These are phyloP conservation scores for Epizoanthus illoricatus DNA, from an alignment of 92 coral and sea anemone species.

Conservation along the genomic window DNA sequence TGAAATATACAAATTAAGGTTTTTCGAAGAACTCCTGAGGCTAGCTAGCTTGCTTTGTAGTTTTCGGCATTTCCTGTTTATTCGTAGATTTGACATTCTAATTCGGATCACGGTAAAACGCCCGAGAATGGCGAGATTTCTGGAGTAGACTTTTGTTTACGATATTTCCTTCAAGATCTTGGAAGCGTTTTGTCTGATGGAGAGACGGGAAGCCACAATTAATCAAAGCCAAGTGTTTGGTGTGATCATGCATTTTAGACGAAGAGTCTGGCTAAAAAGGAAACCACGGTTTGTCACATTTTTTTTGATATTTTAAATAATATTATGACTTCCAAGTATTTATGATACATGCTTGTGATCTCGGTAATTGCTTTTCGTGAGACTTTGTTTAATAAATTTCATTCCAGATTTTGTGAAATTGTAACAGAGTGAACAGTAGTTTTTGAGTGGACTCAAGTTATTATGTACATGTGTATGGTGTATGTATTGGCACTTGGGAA, in stretches of 20 bases:
- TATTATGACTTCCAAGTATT: too few relatives aligned
- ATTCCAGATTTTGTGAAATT: too few relatives aligned
- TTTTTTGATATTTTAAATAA: not conserved
- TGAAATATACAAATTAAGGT: not conserved
- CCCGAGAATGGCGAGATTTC: not conserved
- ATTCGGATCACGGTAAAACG: not conserved
- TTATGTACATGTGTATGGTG: too few relatives aligned
- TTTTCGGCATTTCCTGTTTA: constrained; percentile 36
- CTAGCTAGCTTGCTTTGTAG: constrained; percentile 12
- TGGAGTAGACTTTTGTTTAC: constrained; percentile 2
- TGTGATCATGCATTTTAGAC: not conserved
- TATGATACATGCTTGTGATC: too few relatives aligned
- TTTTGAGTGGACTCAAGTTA: too few relatives aligned
- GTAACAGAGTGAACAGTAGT: too few relatives aligned
- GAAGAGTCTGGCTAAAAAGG: not conserved
- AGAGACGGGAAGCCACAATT: not conserved
- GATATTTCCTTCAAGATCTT: not conserved
- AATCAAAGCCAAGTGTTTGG: not conserved
- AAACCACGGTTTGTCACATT: constrained; percentile 7
- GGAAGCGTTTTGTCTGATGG: not conserved
- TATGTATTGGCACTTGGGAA: not conserved
- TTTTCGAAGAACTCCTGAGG: constrained; percentile 20
- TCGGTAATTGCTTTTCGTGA: too few relatives aligned
- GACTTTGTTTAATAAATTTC: too few relatives aligned
- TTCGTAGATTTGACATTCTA: constrained; percentile 12